Conservation (phyloP, 2,888 invertebrate species). For the Protodeltote pygarga region DNA sequence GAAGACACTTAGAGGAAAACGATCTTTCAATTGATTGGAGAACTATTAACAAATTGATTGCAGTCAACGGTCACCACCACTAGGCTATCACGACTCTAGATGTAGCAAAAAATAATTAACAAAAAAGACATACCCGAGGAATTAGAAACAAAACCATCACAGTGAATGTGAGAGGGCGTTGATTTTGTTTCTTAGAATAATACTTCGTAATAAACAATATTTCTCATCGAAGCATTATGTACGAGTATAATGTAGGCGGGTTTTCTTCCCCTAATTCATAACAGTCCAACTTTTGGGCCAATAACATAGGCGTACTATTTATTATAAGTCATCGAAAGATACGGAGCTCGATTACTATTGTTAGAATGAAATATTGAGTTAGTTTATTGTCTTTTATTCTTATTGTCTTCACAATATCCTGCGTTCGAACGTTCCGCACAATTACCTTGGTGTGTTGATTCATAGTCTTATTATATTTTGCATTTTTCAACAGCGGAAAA, state of each 20-base stretch:
- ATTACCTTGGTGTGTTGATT: slow-evolving; percentile 41
- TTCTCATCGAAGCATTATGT: no score
- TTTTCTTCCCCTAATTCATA: not conserved
- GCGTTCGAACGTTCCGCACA: slow-evolving; percentile 34
- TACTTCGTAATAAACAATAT: no score
- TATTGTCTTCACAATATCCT: slow-evolving; percentile 45
- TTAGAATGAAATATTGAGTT: slow-evolving; percentile 44
- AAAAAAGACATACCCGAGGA: no score
- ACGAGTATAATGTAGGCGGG: not conserved
- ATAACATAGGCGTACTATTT: slow-evolving; percentile 38
- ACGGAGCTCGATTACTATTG: slow-evolving; percentile 43
- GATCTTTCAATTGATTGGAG: no score
- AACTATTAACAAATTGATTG: no score
- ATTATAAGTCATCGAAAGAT: slow-evolving; percentile 39
- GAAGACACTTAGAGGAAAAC: no score
- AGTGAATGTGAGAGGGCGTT: no score
- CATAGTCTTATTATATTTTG: slow-evolving; percentile 44
- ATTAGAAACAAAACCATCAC: no score
- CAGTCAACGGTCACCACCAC: no score
- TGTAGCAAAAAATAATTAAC: no score
- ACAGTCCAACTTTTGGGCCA: slow-evolving; percentile 22
- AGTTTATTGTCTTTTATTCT: slow-evolving; percentile 45
- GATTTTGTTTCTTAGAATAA: no score
- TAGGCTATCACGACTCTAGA: no score
- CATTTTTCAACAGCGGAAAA: slow-evolving; percentile 48